phyloP scores from a whole-genome alignment of 1,140 invertebrate species.

The Drosophila punjabiensis region DNA sequence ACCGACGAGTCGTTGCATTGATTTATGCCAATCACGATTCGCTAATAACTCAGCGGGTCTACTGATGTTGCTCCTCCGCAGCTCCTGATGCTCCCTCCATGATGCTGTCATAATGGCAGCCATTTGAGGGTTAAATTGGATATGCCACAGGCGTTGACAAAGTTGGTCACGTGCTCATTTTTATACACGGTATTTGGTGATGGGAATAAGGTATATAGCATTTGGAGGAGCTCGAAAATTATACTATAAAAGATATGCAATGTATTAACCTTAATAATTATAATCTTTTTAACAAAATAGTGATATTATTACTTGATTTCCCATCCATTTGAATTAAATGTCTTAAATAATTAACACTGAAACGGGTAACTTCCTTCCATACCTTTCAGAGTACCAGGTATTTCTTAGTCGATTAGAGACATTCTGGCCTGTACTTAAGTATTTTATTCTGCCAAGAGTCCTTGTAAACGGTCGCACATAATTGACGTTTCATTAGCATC shows the following conservation, averaged over 20 bases:
- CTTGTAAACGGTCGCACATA: slow-evolving; percentile 65
- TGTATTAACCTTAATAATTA: no score
- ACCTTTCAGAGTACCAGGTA: slow-evolving; percentile 1
- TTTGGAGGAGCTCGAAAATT: background rate
- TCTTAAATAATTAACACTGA: background rate
- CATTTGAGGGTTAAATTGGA: slow-evolving; percentile 84
- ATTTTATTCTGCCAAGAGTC: slow-evolving; percentile 9
- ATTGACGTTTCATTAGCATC: slow-evolving; percentile 80
- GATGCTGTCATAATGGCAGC: slow-evolving; percentile 76
- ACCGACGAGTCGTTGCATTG: slow-evolving; percentile 55
- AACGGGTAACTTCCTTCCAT: no score
- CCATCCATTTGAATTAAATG: no score
- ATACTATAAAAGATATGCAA: no score
- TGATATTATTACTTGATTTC: no score
- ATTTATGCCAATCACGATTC: slow-evolving; percentile 84
- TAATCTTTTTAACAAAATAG: no score
- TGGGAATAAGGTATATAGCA: background rate
- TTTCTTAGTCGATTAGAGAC: background rate
- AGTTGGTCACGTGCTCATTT: slow-evolving; percentile 72
- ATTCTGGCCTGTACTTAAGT: background rate
- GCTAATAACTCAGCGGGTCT: slow-evolving; percentile 79
- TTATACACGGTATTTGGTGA: slow-evolving; percentile 6
- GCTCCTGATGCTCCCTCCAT: slow-evolving; percentile 6
- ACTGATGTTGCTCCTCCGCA: slow-evolving; percentile 16
- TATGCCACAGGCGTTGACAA: slow-evolving; percentile 75